phyloP scores from a whole-genome alignment of 35 echinoderm and acorn worm species.

The Ptychodera flava region DNA sequence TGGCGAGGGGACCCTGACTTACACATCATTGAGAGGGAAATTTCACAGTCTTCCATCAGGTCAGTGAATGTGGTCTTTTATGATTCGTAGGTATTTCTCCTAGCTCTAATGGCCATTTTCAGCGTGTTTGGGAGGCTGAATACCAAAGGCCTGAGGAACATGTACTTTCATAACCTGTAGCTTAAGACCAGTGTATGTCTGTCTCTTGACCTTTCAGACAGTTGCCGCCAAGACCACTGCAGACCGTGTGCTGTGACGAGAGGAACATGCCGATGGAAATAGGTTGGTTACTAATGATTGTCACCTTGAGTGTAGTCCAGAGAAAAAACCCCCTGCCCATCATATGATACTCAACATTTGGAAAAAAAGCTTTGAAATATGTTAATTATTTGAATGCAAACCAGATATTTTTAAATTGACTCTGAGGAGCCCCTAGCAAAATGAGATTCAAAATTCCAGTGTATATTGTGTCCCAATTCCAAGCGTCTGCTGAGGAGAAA shows the following conservation, averaged over 20 bases:
- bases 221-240: not conserved
- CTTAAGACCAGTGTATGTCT: not conserved
- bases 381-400: no score
- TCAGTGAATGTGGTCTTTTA: not conserved
- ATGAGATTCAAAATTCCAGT: no score
- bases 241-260: not conserved
- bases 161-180: not conserved
- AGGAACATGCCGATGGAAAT: not conserved
- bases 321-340: no score
- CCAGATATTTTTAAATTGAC: no score
- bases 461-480: no score
- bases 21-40: not conserved
- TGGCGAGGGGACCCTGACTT: not conserved
- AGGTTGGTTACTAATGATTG: no score
- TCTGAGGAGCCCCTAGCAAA: no score
- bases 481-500: no score
- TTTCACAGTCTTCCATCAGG: not conserved
- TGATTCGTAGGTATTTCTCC: not conserved
- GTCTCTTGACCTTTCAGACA: not conserved
- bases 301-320: no score
- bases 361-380: no score
- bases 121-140: not conserved
- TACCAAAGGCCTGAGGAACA: not conserved
- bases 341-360: no score
- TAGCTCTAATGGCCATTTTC: not conserved